phyloP scores from a whole-genome alignment of 2,113 vertebrate species.

The Mastomys natalensis region DNA sequence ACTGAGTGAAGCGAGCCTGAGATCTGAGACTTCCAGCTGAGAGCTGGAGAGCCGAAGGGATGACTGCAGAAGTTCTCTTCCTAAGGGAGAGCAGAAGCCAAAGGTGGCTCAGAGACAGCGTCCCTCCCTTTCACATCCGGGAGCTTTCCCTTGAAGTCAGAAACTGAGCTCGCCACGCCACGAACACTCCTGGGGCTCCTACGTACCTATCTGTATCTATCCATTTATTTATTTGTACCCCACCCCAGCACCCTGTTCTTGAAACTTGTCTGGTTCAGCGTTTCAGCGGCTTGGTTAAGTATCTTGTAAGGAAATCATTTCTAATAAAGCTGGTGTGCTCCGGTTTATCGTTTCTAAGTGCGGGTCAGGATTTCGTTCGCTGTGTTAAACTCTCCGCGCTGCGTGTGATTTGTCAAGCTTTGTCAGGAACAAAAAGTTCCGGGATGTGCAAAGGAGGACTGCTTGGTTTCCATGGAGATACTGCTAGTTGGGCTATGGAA shows the following conservation, averaged over 20 bases:
- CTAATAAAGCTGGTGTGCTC: conserved; percentile 90
- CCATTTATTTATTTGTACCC: neutral
- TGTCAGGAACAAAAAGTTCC: conserved; percentile 96
- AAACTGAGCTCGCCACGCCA: conserved; percentile 55
- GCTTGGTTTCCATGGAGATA: conserved; percentile 97
- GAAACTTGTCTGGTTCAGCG: conserved; percentile 83
- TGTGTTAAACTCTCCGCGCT: conserved; percentile 95
- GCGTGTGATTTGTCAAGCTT: conserved; percentile 98
- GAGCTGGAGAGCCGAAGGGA: neutral
- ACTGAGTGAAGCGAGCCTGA: neutral
- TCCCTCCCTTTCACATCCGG: neutral
- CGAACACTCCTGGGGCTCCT: neutral
- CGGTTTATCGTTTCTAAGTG: conserved; percentile 92
- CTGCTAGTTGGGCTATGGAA: conserved; percentile 96
- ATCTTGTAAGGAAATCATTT: conserved; percentile 91
- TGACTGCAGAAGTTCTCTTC: conserved; percentile 2
- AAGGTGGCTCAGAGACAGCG: conserved; percentile 32
- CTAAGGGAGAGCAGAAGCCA: neutral
- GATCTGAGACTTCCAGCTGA: neutral
- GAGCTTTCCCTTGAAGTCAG: conserved; percentile 59
- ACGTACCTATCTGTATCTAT: neutral
- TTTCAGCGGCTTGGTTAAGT: conserved; percentile 87
- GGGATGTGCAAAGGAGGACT: conserved; percentile 95
- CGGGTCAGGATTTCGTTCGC: conserved; percentile 93
- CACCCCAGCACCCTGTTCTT: conserved; percentile 66